These are phyloP conservation scores for Drosophila ananassae DNA, from an alignment of 1,140 invertebrate genomes.

Conservation along the genomic window DNA sequence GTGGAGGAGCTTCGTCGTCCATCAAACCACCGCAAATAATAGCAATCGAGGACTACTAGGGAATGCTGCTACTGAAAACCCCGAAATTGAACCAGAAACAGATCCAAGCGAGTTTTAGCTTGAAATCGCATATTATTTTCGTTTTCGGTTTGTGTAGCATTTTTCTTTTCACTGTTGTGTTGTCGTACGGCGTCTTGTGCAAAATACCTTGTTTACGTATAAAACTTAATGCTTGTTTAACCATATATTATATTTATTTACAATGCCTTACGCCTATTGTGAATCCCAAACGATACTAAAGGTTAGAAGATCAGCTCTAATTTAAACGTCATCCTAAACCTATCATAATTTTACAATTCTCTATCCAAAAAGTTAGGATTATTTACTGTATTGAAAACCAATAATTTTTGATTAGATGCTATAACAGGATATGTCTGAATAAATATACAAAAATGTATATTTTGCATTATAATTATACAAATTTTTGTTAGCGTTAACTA, in stretches of 20 bases:
- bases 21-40: slow-evolving; percentile 83
- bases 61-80: slow-evolving; percentile 34
- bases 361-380: slow-evolving; percentile 70
- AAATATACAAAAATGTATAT: slow-evolving; percentile 48
- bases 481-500: slow-evolving; percentile 59
- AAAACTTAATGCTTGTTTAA: slow-evolving; percentile 59
- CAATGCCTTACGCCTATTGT: slow-evolving; percentile 55
- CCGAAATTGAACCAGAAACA: slow-evolving; percentile 24
- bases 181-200: slow-evolving; percentile 76
- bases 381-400: slow-evolving; percentile 47
- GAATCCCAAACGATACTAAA: slow-evolving; percentile 43
- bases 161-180: slow-evolving; percentile 62
- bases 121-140: slow-evolving; percentile 29
- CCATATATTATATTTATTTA: slow-evolving; percentile 52
- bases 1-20: slow-evolving; percentile 44
- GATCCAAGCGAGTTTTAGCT: slow-evolving; percentile 35
- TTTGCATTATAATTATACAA: slow-evolving; percentile 61
- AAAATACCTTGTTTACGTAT: slow-evolving; percentile 69
- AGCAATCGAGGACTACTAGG: slow-evolving; percentile 80
- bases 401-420: slow-evolving; percentile 66
- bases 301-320: slow-evolving; percentile 43
- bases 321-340: slow-evolving; percentile 52
- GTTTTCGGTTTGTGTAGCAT: slow-evolving; percentile 55
- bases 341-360: slow-evolving; percentile 50
- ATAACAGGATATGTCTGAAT: slow-evolving; percentile 62